A percentile compares a stretch with the other conserved stretches of the same genome.
Evolutionary conservation across 1,140 invertebrate genomes (phyloP).

Genomic region (Plutomurus gul): DNA sequence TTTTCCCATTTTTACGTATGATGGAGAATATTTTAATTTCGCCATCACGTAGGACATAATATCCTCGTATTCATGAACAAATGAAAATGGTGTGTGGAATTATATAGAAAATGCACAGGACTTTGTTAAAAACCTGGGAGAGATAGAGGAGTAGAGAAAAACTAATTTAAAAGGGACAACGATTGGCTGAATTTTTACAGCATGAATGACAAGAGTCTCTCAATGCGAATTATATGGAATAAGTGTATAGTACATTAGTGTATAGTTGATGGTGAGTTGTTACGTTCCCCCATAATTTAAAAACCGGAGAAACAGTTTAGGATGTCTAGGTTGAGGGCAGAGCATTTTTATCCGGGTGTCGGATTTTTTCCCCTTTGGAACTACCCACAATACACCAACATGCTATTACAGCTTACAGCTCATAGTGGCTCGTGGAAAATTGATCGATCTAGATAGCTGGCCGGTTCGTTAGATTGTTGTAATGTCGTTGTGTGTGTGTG

Average conservation of each 20-base stretch:
- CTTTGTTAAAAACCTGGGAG: too few species aligned
- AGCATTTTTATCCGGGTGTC: constrained; percentile 32
- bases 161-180: not conserved
- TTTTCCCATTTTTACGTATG: too few species aligned
- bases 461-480: not conserved
- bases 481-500: not conserved
- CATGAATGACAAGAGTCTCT: not conserved
- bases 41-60: too few species aligned
- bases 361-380: constrained; percentile 27
- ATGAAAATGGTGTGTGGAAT: too few species aligned
- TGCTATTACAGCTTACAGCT: not conserved
- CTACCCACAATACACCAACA: constrained; percentile 25
- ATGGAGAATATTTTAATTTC: too few species aligned
- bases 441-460: constrained; percentile 8
- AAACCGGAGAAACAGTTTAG: constrained; percentile 26
- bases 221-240: not conserved
- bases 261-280: constrained; percentile 7
- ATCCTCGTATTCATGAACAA: too few species aligned
- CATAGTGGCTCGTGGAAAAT: not conserved
- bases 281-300: constrained; percentile 12
- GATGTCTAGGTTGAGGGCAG: constrained; percentile 13
- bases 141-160: not conserved
- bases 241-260: not conserved
- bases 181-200: constrained; percentile 22
- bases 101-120: too few species aligned